phyloP scores from a whole-genome alignment of 2,113 vertebrate species.

The Sebastes fasciatus region DNA sequence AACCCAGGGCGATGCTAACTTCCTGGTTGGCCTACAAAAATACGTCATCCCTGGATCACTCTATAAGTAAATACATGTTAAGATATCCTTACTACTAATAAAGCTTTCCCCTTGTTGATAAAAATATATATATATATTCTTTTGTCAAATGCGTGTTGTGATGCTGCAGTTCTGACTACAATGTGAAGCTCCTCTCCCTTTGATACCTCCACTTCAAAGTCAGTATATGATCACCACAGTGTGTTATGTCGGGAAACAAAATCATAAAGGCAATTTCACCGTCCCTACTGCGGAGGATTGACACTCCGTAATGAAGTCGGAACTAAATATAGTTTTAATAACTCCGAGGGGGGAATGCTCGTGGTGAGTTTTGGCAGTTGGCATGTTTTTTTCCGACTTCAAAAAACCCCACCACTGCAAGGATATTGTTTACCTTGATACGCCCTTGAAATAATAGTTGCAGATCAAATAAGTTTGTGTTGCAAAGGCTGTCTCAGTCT shows the following conservation, averaged over 20 bases:
- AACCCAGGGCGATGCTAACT: no score
- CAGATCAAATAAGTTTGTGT: slow-evolving; percentile 71
- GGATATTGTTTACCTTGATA: slow-evolving; percentile 73
- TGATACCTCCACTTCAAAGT: slow-evolving; percentile 46
- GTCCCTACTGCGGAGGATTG: slow-evolving; percentile 33
- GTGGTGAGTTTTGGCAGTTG: slow-evolving; percentile 52
- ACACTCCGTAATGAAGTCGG: slow-evolving; percentile 50
- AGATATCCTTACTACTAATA: slow-evolving; percentile 13
- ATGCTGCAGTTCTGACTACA: background rate
- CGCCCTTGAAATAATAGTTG: slow-evolving; percentile 75
- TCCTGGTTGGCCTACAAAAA: no score
- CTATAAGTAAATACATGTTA: background rate
- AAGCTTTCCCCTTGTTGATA: slow-evolving; percentile 4
- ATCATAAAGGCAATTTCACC: slow-evolving; percentile 37
- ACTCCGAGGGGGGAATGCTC: slow-evolving; percentile 11
- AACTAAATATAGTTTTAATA: slow-evolving; percentile 57
- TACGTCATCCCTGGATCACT: no score
- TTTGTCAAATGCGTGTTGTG: background rate
- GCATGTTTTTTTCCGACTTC: slow-evolving; percentile 61
- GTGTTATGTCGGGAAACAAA: slow-evolving; percentile 43
- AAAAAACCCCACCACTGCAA: slow-evolving; percentile 51
- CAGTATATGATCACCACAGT: background rate
- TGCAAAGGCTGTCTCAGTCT: slow-evolving; percentile 57
- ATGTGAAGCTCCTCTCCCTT: background rate
- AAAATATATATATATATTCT: background rate